Conservation (phyloP, 2,797 vertebrate genomes). For the Coluber constrictor region DNA sequence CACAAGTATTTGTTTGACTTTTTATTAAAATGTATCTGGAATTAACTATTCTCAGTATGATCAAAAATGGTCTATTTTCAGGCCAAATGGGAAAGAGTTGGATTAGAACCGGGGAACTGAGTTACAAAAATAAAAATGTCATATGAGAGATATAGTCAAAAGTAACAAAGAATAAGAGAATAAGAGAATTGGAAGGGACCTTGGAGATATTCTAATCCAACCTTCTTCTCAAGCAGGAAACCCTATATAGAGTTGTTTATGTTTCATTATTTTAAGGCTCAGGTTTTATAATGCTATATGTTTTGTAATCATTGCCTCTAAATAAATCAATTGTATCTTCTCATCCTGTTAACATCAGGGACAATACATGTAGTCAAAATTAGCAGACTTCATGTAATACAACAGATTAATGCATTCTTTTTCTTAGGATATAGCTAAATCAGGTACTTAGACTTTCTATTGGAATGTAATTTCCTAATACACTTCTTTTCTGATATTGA, state of each 20-base stretch:
- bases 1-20: slow-evolving; percentile 58
- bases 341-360: neutral
- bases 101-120: neutral
- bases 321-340: neutral
- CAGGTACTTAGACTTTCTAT: neutral
- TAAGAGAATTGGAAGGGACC: neutral
- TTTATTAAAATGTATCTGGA: slow-evolving; percentile 58
- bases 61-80: slow-evolving; percentile 25
- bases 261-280: neutral
- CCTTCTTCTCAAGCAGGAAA: no score
- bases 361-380: neutral
- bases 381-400: neutral
- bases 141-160: neutral
- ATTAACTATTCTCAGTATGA: slow-evolving; percentile 49
- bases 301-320: neutral
- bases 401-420: neutral
- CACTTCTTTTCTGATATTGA: neutral
- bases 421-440: neutral
- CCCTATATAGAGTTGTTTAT: neutral
- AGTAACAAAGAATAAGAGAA: neutral
- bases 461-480: neutral
- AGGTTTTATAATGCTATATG: neutral
- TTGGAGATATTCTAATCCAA: neutral
- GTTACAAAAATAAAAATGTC: neutral
- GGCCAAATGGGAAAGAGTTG: neutral